A percentile compares a stretch with the other conserved stretches of the same genome.
These are phyloP conservation scores for Urocyon cinereoargenteus DNA, from an alignment of 2,797 vertebrate species.

Conservation along the genomic window DNA sequence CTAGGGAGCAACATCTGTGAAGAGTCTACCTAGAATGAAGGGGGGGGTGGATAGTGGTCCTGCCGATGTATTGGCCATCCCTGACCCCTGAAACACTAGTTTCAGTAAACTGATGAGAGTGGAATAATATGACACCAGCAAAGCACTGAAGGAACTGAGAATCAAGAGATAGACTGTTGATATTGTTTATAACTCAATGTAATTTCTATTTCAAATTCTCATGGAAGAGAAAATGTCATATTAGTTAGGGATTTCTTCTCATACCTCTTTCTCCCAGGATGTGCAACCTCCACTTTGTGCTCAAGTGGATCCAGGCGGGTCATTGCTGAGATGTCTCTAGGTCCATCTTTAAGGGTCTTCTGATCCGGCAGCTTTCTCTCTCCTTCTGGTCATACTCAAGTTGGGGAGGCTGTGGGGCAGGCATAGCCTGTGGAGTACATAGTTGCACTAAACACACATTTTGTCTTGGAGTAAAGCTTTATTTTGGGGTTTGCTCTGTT, in stretches of 20 bases:
- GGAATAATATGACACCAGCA: not conserved
- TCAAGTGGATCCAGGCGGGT: not conserved
- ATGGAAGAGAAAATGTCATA: not conserved
- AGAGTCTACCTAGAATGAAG: not conserved
- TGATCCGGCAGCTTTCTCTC: not conserved
- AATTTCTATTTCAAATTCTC: not conserved
- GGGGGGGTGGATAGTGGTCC: not conserved
- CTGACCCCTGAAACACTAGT: not conserved
- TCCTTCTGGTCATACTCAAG: not conserved
- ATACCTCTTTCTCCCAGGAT: not conserved
- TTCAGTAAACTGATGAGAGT: not conserved
- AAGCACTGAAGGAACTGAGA: not conserved
- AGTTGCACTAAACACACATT: not conserved
- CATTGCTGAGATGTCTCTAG: not conserved
- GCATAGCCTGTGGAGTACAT: not conserved
- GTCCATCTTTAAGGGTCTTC: conserved; percentile 7
- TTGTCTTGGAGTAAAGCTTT: not conserved
- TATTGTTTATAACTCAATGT: not conserved
- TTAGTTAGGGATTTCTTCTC: not conserved
- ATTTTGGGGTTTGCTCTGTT: not conserved
- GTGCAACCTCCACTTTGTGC: not conserved
- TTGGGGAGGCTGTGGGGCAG: not conserved
- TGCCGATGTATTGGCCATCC: not conserved
- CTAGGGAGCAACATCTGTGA: not conserved
- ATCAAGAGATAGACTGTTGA: not conserved